Conservation (phyloP, 1,140 invertebrate species). For the Rhysida immarginata region DNA sequence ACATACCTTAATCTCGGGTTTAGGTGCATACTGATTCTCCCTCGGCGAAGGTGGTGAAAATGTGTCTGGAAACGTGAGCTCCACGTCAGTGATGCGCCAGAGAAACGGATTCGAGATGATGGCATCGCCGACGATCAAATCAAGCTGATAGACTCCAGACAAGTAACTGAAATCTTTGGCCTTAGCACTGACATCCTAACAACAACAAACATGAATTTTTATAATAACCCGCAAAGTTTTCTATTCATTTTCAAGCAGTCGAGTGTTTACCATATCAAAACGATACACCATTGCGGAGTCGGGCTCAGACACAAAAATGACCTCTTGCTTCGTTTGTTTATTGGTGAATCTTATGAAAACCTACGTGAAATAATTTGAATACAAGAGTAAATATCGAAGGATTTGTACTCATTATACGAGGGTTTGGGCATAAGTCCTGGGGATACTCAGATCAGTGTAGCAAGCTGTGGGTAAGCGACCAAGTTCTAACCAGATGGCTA, state of each 20-base stretch:
- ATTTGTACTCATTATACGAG: too few relatives aligned
- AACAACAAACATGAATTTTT: constrained; percentile 13
- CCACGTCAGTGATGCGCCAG: constrained; percentile 65
- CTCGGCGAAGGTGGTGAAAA: constrained; percentile 21
- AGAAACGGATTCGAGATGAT: constrained; percentile 73
- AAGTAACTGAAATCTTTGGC: constrained; percentile 61
- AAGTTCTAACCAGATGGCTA: too few relatives aligned
- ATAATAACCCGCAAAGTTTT: not conserved
- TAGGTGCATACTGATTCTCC: constrained; percentile 38
- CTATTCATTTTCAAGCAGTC: too few relatives aligned
- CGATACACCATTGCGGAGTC: constrained; percentile 69
- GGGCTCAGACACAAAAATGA: constrained; percentile 84
- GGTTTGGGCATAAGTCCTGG: too few relatives aligned
- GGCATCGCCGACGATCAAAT: constrained; percentile 71
- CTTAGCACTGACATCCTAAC: constrained; percentile 59
- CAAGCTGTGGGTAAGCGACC: too few relatives aligned
- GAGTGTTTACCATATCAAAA: constrained; percentile 61
- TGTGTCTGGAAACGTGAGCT: constrained; percentile 46
- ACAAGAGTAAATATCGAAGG: too few relatives aligned
- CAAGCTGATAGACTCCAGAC: constrained; percentile 65
- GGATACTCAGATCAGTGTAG: too few relatives aligned
- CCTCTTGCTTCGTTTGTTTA: constrained; percentile 52
- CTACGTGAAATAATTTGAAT: constrained; percentile 17
- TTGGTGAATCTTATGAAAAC: constrained; percentile 69
- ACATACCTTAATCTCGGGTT: constrained; percentile 64